These are phyloP conservation scores for Nothura maculosa DNA, from an alignment of 2,797 vertebrate genomes.

Conservation along the genomic window DNA sequence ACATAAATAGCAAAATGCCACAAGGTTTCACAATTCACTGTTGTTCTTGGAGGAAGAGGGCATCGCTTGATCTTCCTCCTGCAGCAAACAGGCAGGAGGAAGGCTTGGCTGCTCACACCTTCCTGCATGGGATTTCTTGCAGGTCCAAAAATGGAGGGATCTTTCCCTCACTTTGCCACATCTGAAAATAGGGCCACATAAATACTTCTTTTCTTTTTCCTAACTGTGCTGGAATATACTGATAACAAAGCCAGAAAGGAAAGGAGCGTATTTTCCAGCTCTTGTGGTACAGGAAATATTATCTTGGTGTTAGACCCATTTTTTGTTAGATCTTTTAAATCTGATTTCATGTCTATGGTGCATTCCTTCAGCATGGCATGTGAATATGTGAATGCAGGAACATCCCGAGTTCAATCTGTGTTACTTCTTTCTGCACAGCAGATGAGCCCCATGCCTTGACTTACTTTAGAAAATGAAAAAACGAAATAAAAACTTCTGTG, in stretches of 20 bases:
- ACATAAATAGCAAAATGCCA: not conserved
- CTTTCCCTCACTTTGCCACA: not conserved
- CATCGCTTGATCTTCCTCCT: not conserved
- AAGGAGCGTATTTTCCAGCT: not conserved
- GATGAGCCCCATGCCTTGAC: not conserved
- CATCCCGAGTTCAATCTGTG: not conserved
- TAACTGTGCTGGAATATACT: rapidly evolving
- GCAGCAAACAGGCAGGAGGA: not conserved
- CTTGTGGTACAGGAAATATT: not conserved
- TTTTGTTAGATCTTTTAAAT: not conserved
- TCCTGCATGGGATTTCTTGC: not conserved
- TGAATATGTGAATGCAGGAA: not conserved
- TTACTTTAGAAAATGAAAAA: not conserved
- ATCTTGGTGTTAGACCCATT: not conserved
- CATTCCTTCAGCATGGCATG: rapidly evolving
- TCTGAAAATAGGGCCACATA: not conserved
- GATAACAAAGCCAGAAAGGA: not conserved
- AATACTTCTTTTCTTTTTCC: not conserved
- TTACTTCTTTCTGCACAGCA: not conserved
- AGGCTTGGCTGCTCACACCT: not conserved
- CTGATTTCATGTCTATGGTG: not conserved
- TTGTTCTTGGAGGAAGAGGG: not conserved
- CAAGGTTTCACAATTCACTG: not conserved
- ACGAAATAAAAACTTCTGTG: not conserved
- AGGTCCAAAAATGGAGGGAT: not conserved